Evolutionary conservation across 2,888 invertebrate genomes (phyloP), one percentile per base, ranked within the genome.

Genomic region (Dexiosoma caninum): DNA sequence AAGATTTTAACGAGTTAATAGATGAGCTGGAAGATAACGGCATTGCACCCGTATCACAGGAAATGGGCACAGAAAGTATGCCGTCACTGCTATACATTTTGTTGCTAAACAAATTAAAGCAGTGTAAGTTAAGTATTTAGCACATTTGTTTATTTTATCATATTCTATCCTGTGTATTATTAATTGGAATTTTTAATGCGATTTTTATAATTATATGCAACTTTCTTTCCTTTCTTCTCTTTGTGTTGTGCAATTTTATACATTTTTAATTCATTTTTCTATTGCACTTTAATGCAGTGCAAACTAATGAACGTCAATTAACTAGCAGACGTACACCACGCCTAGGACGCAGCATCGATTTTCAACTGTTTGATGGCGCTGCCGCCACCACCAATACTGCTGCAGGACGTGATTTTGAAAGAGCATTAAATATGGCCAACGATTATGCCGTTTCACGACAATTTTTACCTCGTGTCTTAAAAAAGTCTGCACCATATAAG

Each of bases 381-480:
- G 67, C 71, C 14, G 53, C 35, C 30, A 30, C 44, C n/a, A 32
- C 71, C 14, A 46, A 27, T 21, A 30, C 44, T 10, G 32, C 53
- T 32, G 14, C 62, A 37, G 40, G 57, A 42, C 70, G 44, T 51
- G 74, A 60, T 62, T 78, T 66, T 60, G 67, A 75, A 57, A 78
- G 74, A 59, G 82, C 60, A 83, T 81, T 77, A 80, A 72, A 72
- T 57, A 78, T 84, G 70, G 77, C 60, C 81, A 71, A 79, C 55
- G 77, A 79, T 75, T 71, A 70, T 77, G 77, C 62, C 44, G 40
- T 66, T 76, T 82, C 83, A 67, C 90, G 91, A 60, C 91, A 91
- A 81, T 91, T 91, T 84, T 89, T 91, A 67, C 91, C 91, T 76
- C 88, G 91, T 83, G 84, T 91, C 83, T 91, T 91, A 57, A 90